Evolutionary conservation across 37 sponge, comb jelly and placozoan species (phyloP).

Genomic region (Agelas oroides): DNA sequence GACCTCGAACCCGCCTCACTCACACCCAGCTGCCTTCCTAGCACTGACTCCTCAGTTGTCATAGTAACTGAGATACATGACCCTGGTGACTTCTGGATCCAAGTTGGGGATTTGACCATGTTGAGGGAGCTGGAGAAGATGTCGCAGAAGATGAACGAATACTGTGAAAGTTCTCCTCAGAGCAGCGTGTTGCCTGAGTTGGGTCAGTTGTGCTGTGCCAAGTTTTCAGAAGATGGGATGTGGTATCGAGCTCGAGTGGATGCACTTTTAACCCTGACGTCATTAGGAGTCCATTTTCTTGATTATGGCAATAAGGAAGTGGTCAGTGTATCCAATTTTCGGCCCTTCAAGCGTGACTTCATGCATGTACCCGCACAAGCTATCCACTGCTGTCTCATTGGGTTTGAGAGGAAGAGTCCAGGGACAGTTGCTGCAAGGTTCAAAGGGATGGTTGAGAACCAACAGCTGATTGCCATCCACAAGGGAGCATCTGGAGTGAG

Average conservation of each 20-base stretch:
- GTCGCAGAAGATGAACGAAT: conserved; percentile 12
- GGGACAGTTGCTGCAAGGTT: neutral
- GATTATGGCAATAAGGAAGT: conserved; percentile 48
- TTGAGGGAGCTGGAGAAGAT: conserved; percentile 6
- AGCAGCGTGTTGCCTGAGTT: neutral
- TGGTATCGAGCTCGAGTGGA: conserved; percentile 70
- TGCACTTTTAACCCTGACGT: neutral
- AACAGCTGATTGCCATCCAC: conserved; percentile 3
- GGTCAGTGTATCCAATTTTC: neutral
- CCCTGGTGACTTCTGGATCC: conserved; percentile 61
- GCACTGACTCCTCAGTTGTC: conserved; percentile 3
- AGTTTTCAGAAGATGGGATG: conserved; percentile 39
- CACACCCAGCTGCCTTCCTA: conserved; percentile 1
- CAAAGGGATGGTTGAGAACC: neutral
- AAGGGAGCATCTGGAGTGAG: neutral
- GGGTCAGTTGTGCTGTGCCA: conserved; percentile 51
- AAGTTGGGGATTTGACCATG: neutral
- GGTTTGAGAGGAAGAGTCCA: neutral
- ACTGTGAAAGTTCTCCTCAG: neutral
- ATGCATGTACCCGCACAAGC: conserved; percentile 35
- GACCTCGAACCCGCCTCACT: neutral
- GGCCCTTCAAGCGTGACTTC: conserved; percentile 25
- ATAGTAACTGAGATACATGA: conserved; percentile 22
- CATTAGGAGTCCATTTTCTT: conserved; percentile 34
- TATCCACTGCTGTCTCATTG: conserved; percentile 44